Percentiles rank a stretch among this genome's conserved stretches.
phyloP scores from a whole-genome alignment of 2,113 vertebrate genomes.

The Leptobrachium leishanense region DNA sequence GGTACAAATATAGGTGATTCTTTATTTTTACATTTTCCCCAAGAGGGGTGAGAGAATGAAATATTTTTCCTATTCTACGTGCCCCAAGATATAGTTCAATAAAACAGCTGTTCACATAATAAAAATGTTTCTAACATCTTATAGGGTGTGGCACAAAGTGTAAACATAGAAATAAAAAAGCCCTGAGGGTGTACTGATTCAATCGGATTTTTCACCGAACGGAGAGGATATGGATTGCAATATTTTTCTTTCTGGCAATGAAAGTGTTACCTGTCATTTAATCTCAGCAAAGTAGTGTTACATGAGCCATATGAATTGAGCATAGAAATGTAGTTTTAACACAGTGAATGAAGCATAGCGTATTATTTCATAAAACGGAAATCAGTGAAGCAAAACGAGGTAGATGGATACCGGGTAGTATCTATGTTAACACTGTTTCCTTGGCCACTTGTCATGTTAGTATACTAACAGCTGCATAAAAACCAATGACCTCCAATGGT shows the following conservation, averaged over 20 bases:
- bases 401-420: conserved; percentile 1
- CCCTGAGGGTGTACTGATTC: too few relatives aligned
- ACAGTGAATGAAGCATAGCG: conserved; percentile 4
- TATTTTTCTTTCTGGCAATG: neutral
- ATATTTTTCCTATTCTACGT: too few relatives aligned
- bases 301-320: conserved; percentile 13
- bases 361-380: conserved; percentile 9
- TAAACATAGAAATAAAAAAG: too few relatives aligned
- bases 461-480: neutral
- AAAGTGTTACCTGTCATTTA: conserved; percentile 5
- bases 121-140: too few relatives aligned
- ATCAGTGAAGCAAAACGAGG: conserved; percentile 1
- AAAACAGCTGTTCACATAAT: too few relatives aligned
- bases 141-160: too few relatives aligned
- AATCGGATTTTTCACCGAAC: too few relatives aligned
- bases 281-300: conserved; percentile 1
- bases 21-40: too few relatives aligned
- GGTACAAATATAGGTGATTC: too few relatives aligned
- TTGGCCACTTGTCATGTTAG: neutral
- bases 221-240: neutral
- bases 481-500: neutral
- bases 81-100: too few relatives aligned
- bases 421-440: conserved; percentile 12
- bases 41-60: too few relatives aligned
- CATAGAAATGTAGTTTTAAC: conserved; percentile 10